Conservation (phyloP, 2,888 invertebrate genomes). For the Morpho achilles region DNA sequence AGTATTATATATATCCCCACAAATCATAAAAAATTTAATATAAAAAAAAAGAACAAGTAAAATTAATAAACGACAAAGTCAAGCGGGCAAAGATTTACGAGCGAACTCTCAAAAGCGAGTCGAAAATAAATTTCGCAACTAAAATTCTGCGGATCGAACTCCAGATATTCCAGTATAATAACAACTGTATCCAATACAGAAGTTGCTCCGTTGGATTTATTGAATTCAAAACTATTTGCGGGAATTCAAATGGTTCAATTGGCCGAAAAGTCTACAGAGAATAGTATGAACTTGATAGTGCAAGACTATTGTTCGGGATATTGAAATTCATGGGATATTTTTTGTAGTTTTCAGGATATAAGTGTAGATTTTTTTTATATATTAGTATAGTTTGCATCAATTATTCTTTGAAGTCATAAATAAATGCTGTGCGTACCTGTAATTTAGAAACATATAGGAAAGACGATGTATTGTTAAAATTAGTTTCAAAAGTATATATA, state of each 20-base stretch:
- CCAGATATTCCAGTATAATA: conserved; percentile 17
- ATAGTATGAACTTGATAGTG: conserved; percentile 9
- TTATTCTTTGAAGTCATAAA: too few species aligned
- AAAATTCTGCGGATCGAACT: conserved; percentile 19
- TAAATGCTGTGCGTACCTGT: too few species aligned
- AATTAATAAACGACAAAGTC: conserved; percentile 23
- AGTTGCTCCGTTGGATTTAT: conserved; percentile 33
- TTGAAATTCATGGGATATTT: conserved; percentile 2
- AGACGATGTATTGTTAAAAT: too few species aligned
- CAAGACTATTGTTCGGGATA: not conserved
- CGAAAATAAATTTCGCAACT: conserved; percentile 17
- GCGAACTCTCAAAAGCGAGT: conserved; percentile 20
- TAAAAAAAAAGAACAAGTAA: conserved; percentile 15
- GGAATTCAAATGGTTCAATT: conserved; percentile 28
- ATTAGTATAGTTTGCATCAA: too few species aligned
- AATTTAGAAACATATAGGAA: too few species aligned
- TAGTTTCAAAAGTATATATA: too few species aligned
- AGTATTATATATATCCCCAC: not conserved
- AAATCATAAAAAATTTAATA: conserved; percentile 8
- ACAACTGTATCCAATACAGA: conserved; percentile 31
- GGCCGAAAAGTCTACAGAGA: conserved; percentile 19
- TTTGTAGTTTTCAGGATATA: too few species aligned
- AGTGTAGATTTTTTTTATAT: too few species aligned
- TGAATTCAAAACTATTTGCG: conserved; percentile 34
- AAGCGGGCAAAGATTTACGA: conserved; percentile 24